Percentiles rank a stretch among this genome's conserved stretches.
Evolutionary conservation across 2,113 vertebrate genomes (phyloP).

Genomic region (Cinclus mexicanus): DNA sequence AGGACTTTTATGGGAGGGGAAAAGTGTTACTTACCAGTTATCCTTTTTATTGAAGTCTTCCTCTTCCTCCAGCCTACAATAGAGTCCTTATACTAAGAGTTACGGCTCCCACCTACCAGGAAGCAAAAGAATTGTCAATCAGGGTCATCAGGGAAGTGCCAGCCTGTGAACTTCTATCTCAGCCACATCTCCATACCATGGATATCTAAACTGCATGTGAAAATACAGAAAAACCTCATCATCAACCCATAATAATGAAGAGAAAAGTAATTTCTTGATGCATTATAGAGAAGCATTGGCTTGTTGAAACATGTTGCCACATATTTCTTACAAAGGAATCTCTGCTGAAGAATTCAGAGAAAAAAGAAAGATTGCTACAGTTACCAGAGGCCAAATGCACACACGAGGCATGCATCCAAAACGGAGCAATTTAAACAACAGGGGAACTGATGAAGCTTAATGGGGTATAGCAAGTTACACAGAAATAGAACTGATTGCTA

Average conservation of each 20-base stretch:
- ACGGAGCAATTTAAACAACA: background rate
- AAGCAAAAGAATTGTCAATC: conserved; percentile 72
- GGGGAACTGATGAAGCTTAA: background rate
- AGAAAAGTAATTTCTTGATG: background rate
- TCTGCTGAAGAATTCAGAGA: background rate
- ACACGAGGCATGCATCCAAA: background rate
- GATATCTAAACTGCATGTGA: background rate
- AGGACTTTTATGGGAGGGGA: background rate
- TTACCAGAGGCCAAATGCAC: background rate
- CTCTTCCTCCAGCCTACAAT: conserved; percentile 70
- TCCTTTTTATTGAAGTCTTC: conserved; percentile 43
- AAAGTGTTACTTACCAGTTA: conserved; percentile 56
- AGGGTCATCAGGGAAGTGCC: conserved; percentile 9
- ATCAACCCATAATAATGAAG: background rate
- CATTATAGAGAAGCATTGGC: background rate
- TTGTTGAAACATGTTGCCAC: background rate
- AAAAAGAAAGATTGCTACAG: background rate
- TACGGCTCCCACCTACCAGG: conserved; percentile 70
- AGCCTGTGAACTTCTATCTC: background rate
- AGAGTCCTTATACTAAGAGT: conserved; percentile 68
- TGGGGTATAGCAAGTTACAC: background rate
- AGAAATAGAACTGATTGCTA: background rate
- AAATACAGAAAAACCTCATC: background rate
- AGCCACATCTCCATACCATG: background rate
- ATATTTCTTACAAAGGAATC: background rate